Conservation (phyloP, 2,113 vertebrate species). For the Euleptes europaea region DNA sequence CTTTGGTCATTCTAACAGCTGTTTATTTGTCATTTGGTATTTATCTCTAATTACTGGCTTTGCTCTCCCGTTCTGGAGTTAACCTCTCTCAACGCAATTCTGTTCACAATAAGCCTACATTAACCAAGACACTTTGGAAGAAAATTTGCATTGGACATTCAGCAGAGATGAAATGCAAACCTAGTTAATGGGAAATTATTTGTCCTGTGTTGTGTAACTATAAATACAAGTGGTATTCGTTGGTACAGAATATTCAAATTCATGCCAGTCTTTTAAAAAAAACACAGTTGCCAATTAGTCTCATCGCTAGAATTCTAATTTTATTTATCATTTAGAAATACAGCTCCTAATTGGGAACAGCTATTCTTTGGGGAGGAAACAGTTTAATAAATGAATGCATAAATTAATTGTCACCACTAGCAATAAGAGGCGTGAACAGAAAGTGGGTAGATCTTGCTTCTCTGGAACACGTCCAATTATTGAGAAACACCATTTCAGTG, state of each 20-base stretch:
- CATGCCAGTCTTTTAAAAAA: conserved; percentile 68
- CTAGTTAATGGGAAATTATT: conserved; percentile 50
- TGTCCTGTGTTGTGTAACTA: conserved; percentile 39
- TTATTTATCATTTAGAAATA: conserved; percentile 59
- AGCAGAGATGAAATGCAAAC: conserved; percentile 27
- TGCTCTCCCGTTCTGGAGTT: conserved; percentile 3
- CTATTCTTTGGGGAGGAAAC: conserved; percentile 55
- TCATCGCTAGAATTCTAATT: conserved; percentile 67
- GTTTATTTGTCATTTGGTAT: conserved; percentile 45
- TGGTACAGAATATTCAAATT: conserved; percentile 58
- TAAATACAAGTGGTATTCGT: conserved; percentile 60
- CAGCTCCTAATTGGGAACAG: conserved; percentile 67
- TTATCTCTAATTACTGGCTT: conserved; percentile 49
- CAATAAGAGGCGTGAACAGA: conserved; percentile 4
- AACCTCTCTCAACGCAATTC: conserved; percentile 2
- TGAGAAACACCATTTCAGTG: conserved; percentile 45
- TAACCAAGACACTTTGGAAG: conserved; percentile 28
- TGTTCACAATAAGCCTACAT: conserved; percentile 28
- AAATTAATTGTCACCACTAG: conserved; percentile 45
- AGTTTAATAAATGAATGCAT: conserved; percentile 69
- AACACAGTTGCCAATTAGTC: conserved; percentile 71
- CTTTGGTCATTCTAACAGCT: conserved; percentile 47
- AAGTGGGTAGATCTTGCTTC: conserved; percentile 24
- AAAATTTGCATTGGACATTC: conserved; percentile 47
- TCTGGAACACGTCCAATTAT: conserved; percentile 43